Conservation (phyloP, 2,888 invertebrate genomes). For the Pyrgus malvae region DNA sequence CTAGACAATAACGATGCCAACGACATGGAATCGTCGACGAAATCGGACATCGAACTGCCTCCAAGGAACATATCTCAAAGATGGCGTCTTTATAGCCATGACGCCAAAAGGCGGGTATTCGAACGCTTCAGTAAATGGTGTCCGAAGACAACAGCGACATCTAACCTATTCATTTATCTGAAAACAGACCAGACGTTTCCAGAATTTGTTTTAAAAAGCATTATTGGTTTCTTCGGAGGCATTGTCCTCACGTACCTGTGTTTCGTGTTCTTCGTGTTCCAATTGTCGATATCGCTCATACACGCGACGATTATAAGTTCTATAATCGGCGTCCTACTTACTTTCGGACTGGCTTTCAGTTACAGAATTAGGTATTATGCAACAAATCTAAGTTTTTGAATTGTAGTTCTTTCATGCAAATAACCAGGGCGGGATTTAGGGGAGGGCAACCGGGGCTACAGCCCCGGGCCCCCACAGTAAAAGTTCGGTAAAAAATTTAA, state of each 20-base stretch:
- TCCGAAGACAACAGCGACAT: slow-evolving; percentile 61
- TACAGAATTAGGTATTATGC: slow-evolving; percentile 59
- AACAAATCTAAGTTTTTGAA: not conserved
- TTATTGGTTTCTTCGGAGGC: slow-evolving; percentile 85
- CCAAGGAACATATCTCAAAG: slow-evolving; percentile 69
- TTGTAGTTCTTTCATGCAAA: too few relatives aligned
- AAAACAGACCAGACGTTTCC: slow-evolving; percentile 73
- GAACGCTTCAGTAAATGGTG: slow-evolving; percentile 57
- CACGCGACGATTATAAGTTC: slow-evolving; percentile 84
- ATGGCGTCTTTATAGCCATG: slow-evolving; percentile 69
- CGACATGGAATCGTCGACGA: slow-evolving; percentile 48
- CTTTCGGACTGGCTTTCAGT: slow-evolving; percentile 86
- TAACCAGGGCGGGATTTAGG: not conserved
- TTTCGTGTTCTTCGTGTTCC: slow-evolving; percentile 85
- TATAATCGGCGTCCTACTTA: slow-evolving; percentile 83
- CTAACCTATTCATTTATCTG: slow-evolving; percentile 54
- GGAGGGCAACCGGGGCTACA: too few relatives aligned
- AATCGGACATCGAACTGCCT: slow-evolving; percentile 61
- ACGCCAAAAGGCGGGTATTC: slow-evolving; percentile 59
- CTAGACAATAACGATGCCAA: slow-evolving; percentile 68
- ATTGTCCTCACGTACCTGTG: slow-evolving; percentile 84
- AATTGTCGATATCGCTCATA: slow-evolving; percentile 82
- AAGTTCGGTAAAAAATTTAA: too few relatives aligned
- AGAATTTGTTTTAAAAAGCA: slow-evolving; percentile 84
- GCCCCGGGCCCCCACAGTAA: too few relatives aligned